A percentile compares a stretch with the other conserved stretches of the same genome.
phyloP scores from a whole-genome alignment of 2,797 vertebrate species.

The Anguilla anguilla region DNA sequence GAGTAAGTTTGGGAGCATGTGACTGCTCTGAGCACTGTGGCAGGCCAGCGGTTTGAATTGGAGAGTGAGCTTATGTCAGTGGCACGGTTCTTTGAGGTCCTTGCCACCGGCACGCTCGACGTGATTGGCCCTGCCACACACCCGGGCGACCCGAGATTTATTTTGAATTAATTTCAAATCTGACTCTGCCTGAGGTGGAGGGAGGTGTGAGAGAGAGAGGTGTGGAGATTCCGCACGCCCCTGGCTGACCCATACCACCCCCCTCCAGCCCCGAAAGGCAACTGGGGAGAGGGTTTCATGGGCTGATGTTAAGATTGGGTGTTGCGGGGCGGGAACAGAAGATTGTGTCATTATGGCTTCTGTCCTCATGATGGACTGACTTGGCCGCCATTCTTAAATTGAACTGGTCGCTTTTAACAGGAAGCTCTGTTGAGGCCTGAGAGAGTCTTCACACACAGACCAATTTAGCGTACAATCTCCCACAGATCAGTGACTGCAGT shows the following conservation, averaged over 20 bases:
- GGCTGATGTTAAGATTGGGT: neutral
- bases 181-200: neutral
- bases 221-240: neutral
- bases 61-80: neutral
- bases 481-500: conserved; percentile 28
- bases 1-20: neutral
- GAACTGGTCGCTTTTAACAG: neutral
- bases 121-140: neutral
- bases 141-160: neutral
- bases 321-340: neutral
- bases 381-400: conserved; percentile 9
- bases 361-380: neutral
- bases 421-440: conserved; percentile 22
- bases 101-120: neutral
- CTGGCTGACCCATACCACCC: neutral
- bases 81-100: neutral
- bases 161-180: neutral
- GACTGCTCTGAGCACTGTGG: neutral
- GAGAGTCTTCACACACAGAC: conserved; percentile 27
- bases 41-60: neutral
- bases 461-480: conserved; percentile 30
- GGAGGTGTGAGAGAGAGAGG: neutral
- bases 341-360: neutral
- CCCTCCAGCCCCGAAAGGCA: neutral
- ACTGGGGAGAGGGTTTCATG: neutral